A percentile compares a stretch with the other conserved stretches of the same genome.
phyloP scores from a whole-genome alignment of 2,797 vertebrate species.

The Sorex maritimensis region DNA sequence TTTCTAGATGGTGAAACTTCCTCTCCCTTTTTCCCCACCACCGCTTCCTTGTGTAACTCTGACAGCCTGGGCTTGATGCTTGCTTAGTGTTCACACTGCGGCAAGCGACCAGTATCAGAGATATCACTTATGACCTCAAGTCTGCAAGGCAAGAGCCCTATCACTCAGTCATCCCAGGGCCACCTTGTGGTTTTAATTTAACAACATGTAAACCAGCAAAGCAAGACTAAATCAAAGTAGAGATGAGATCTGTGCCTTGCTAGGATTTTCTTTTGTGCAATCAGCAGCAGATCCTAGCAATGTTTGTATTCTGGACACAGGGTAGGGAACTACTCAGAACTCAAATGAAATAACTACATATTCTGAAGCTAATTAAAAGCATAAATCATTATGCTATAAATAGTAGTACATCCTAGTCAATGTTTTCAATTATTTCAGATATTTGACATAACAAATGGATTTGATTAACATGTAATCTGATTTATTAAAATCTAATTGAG shows the following conservation, averaged over 20 bases:
- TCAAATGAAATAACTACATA: constrained; percentile 50
- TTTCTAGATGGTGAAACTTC: not conserved
- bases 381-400: constrained; percentile 59
- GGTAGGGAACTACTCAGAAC: constrained; percentile 14
- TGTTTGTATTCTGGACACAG: constrained; percentile 20
- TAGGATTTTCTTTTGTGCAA: constrained; percentile 30
- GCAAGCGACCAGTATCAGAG: too few species aligned
- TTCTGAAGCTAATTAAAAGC: constrained; percentile 73
- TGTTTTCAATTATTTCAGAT: constrained; percentile 67
- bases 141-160: too few species aligned
- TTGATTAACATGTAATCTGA: constrained; percentile 71
- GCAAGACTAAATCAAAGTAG: constrained; percentile 45
- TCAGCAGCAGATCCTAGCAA: not conserved
- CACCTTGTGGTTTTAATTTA: constrained; percentile 53
- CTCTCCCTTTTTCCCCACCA: too few species aligned
- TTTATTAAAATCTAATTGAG: constrained; percentile 70
- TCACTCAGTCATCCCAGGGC: too few species aligned
- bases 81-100: too few species aligned
- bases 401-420: constrained; percentile 30
- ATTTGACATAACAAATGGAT: constrained; percentile 70
- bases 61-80: too few species aligned
- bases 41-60: too few species aligned
- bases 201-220: constrained; percentile 58
- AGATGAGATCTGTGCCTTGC: not conserved
- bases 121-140: too few species aligned